phyloP scores from a whole-genome alignment of 2,888 invertebrate species.

The Lottia scabra region DNA sequence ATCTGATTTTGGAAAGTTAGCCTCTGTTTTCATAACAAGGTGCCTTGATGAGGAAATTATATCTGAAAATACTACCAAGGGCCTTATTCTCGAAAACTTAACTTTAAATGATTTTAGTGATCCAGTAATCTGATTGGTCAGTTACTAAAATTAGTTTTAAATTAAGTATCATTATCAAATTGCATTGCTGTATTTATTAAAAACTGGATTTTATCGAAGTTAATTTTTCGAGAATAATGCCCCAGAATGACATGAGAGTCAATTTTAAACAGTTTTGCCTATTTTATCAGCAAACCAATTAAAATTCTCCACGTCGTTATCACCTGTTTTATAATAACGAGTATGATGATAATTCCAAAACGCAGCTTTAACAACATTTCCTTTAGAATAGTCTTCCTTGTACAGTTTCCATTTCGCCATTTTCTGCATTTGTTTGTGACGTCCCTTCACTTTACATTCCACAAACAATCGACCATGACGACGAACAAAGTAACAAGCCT shows the following conservation, averaged over 20 bases:
- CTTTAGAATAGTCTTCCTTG: constrained; percentile 53
- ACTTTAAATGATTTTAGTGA: no score
- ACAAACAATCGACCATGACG: constrained; percentile 59
- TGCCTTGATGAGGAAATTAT: no score
- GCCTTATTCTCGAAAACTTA: no score
- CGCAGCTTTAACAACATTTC: constrained; percentile 32
- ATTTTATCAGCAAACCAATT: constrained; percentile 52
- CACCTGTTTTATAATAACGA: constrained; percentile 36
- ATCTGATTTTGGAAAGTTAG: no score
- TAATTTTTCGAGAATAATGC: no score
- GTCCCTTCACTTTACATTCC: constrained; percentile 61
- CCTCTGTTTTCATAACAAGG: no score
- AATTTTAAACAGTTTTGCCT: constrained; percentile 37
- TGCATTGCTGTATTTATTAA: no score
- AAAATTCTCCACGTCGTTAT: constrained; percentile 36
- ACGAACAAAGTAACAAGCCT: constrained; percentile 61
- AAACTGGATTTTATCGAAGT: no score
- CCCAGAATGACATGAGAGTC: background rate
- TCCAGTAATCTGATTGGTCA: no score
- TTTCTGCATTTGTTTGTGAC: constrained; percentile 65
- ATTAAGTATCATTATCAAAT: no score
- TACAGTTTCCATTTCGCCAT: constrained; percentile 38
- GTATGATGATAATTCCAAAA: constrained; percentile 39
- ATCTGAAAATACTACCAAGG: no score
- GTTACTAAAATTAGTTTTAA: no score